Evolutionary conservation across 2,797 vertebrate species (phyloP).

Genomic region (Ficedula albicollis): DNA sequence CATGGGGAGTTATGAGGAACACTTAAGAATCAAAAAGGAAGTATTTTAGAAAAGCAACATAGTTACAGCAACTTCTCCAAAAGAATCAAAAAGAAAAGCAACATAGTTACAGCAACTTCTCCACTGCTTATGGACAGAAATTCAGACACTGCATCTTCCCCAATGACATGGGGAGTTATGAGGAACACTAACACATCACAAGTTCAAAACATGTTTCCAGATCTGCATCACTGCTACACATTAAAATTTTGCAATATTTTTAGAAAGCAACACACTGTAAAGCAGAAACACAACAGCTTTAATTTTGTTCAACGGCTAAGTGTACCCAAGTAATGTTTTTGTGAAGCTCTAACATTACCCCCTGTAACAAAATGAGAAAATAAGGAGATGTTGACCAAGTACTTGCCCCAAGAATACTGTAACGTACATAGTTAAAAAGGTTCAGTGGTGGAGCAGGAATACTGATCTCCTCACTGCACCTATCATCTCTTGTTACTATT

Average conservation of each 20-base stretch:
- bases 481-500: conserved; percentile 51
- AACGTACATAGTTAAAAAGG: neutral
- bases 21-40: no score
- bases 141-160: neutral
- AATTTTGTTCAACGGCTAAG: neutral
- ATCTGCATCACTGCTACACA: neutral
- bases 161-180: neutral
- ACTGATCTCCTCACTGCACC: neutral
- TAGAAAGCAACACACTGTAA: neutral
- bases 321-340: neutral
- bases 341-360: neutral
- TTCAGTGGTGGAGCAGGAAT: conserved; percentile 19
- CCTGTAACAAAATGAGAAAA: neutral
- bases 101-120: neutral
- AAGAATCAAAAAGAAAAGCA: no score
- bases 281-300: neutral
- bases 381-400: neutral
- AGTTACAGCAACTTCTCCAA: no score
- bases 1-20: neutral
- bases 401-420: neutral
- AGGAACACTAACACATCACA: neutral
- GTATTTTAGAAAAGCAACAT: no score
- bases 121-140: neutral
- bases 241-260: neutral
- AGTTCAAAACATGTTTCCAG: neutral